Conservation (phyloP, 2,113 vertebrate genomes). For the Balaeniceps rex region DNA sequence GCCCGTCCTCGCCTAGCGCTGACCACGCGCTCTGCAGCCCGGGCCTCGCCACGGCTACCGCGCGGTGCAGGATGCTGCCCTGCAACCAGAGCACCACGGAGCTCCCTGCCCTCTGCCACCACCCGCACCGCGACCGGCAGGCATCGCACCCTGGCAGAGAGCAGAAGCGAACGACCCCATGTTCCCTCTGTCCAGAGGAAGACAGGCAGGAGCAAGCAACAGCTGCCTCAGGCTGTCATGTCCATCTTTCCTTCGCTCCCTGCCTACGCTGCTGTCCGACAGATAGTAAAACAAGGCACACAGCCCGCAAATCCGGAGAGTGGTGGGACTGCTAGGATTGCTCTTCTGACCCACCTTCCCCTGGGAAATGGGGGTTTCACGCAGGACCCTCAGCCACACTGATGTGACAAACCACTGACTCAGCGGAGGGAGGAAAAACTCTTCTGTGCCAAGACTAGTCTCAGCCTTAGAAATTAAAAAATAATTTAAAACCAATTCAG, state of each 20-base stretch:
- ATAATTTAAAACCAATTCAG: background rate
- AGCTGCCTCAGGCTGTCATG: background rate
- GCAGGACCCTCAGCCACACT: background rate
- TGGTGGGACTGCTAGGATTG: fast-evolving
- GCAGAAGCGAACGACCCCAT: fast-evolving
- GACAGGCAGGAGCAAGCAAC: background rate
- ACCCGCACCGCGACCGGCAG: too few relatives aligned
- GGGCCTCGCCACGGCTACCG: background rate
- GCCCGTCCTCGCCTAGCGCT: fast-evolving
- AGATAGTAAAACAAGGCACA: background rate
- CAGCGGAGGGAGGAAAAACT: background rate
- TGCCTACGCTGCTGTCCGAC: background rate
- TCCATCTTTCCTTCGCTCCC: background rate
- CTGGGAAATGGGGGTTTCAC: background rate
- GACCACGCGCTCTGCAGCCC: fast-evolving
- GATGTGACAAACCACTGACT: background rate
- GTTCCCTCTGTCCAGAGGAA: background rate
- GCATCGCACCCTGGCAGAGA: too few relatives aligned
- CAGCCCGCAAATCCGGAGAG: background rate
- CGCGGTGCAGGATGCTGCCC: background rate
- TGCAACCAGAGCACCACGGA: fast-evolving
- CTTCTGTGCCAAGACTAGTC: background rate
- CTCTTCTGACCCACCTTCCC: background rate
- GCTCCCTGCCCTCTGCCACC: background rate
- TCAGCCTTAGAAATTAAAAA: background rate